Evolutionary conservation across 2,113 vertebrate species (phyloP).

Genomic region (Apus apus): DNA sequence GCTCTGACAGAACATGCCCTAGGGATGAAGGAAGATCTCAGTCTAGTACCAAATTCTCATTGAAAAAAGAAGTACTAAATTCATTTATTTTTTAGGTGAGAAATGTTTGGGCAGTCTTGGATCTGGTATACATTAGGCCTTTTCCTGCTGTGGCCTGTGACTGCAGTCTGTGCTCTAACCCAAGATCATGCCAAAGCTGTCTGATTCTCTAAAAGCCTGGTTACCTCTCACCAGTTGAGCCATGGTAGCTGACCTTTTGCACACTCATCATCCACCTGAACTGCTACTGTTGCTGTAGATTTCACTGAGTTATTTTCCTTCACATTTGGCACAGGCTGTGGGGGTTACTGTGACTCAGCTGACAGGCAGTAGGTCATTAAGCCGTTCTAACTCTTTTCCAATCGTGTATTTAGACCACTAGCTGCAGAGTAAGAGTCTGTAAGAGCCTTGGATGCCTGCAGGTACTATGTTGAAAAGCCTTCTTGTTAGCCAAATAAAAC

Average conservation of each 20-base stretch:
- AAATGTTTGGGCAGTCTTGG: neutral
- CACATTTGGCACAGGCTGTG: neutral
- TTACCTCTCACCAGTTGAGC: neutral
- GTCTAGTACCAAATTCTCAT: neutral
- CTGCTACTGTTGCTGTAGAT: neutral
- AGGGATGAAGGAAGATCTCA: neutral
- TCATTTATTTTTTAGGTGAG: neutral
- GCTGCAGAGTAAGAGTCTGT: neutral
- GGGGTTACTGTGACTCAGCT: neutral
- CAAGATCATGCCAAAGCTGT: neutral
- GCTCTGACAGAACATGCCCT: neutral
- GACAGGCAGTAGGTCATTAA: conserved; percentile 28
- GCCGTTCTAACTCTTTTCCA: neutral
- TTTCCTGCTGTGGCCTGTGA: neutral
- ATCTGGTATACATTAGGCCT: neutral
- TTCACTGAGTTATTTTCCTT: neutral
- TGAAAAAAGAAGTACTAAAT: neutral
- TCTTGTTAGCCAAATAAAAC: neutral
- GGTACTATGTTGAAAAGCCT: neutral
- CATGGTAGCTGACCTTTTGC: neutral
- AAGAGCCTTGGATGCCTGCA: conserved; percentile 11
- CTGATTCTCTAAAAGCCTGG: neutral
- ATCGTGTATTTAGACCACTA: neutral
- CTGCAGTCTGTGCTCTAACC: neutral
- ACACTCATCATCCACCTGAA: neutral